These are phyloP conservation scores for Megalurothrips usitatus DNA, from an alignment of 2,888 invertebrate genomes.

Conservation along the genomic window DNA sequence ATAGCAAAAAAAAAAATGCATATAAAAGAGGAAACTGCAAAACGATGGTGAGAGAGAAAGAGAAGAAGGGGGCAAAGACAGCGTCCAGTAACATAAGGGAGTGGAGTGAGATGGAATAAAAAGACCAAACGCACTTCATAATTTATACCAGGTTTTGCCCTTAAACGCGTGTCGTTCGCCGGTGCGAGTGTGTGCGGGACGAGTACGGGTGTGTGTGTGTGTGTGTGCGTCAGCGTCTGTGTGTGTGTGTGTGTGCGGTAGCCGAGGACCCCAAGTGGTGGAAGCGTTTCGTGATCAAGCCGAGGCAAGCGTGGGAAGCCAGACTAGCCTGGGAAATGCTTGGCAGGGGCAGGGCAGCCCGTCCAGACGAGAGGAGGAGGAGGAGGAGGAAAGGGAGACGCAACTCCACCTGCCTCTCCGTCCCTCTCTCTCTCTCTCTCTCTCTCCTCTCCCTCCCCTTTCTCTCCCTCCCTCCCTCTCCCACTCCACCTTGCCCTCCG, in stretches of 20 bases:
- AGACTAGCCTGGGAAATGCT: constrained; percentile 23
- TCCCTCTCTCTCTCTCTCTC: constrained; percentile 27
- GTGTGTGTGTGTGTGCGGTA: background rate
- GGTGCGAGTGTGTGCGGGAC: background rate
- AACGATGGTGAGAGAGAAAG: constrained; percentile 31
- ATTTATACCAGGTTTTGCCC: constrained; percentile 13
- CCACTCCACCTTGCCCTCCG: constrained; percentile 5
- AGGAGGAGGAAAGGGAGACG: constrained; percentile 32
- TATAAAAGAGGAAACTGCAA: constrained; percentile 32
- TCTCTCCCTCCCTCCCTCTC: background rate
- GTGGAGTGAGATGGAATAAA: background rate
- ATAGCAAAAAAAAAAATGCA: background rate
- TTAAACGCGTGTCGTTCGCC: background rate
- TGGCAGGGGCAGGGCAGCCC: background rate
- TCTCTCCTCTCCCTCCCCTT: background rate
- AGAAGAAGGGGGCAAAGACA: background rate
- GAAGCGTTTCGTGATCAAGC: constrained; percentile 24
- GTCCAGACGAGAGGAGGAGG: constrained; percentile 33
- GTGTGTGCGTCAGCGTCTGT: background rate
- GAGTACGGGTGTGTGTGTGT: background rate
- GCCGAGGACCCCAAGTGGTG: background rate
- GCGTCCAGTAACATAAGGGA: background rate
- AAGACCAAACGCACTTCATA: background rate
- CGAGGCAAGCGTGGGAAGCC: constrained; percentile 23
- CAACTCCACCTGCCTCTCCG: constrained; percentile 28